phyloP scores from a whole-genome alignment of 2,113 vertebrate species.

The Vombatus ursinus region DNA sequence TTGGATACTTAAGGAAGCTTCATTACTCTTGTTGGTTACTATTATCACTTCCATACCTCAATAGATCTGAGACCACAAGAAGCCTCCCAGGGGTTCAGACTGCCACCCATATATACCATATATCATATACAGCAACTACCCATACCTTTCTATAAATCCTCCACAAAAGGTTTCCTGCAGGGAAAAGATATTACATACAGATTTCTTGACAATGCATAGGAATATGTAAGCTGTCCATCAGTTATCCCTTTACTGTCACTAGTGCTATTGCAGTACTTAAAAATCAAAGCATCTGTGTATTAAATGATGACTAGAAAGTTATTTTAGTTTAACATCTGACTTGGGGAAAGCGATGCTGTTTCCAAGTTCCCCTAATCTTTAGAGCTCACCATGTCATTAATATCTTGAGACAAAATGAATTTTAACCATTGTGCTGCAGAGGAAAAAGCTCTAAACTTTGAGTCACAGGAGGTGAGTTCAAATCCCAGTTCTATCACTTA shows the following conservation, averaged over 20 bases:
- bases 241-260: not conserved
- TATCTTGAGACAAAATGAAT: not conserved
- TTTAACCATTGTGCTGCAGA: not conserved
- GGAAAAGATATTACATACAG: not conserved
- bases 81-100: not conserved
- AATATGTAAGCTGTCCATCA: not conserved
- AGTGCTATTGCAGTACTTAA: not conserved
- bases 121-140: not conserved
- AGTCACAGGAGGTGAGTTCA: not conserved
- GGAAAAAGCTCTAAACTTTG: not conserved
- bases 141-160: not conserved
- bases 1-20: not conserved
- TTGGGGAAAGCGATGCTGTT: not conserved
- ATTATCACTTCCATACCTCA: not conserved
- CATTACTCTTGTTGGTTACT: not conserved
- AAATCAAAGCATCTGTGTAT: not conserved
- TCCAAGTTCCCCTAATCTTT: not conserved
- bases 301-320: not conserved
- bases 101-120: not conserved
- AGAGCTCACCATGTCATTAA: not conserved
- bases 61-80: not conserved
- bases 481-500: not conserved
- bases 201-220: not conserved
- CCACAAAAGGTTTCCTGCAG: not conserved
- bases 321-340: not conserved